These are phyloP conservation scores for Mercenaria mercenaria DNA, from an alignment of 1,140 invertebrate genomes.

Conservation along the genomic window DNA sequence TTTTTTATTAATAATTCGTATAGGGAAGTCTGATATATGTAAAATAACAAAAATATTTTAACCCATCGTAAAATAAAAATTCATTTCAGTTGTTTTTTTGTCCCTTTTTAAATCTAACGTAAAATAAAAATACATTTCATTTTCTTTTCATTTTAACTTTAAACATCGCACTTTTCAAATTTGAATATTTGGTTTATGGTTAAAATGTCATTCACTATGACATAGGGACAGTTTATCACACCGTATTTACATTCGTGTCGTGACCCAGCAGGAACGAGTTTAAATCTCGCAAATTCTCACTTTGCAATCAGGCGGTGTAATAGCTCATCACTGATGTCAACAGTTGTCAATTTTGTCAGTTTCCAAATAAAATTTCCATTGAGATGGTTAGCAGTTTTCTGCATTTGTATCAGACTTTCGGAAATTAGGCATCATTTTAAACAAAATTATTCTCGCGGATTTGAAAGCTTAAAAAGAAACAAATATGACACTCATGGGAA, in stretches of 20 bases:
- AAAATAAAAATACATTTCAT: too few species aligned
- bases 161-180: too few species aligned
- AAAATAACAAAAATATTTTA: too few species aligned
- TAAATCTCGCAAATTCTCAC: slow-evolving; percentile 46
- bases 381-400: slow-evolving; percentile 29
- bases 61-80: too few species aligned
- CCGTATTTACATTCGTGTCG: neutral
- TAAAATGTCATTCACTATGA: too few species aligned
- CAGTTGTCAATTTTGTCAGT: slow-evolving; percentile 9
- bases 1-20: too few species aligned
- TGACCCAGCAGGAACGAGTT: neutral
- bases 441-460: neutral
- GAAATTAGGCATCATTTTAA: slow-evolving; percentile 20
- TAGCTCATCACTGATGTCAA: neutral
- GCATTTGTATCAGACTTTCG: neutral
- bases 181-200: too few species aligned
- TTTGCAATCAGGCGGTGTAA: neutral
- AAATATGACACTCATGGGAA: slow-evolving; percentile 12
- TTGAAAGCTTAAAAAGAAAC: neutral
- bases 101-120: too few species aligned
- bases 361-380: neutral
- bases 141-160: too few species aligned
- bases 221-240: slow-evolving; percentile 3
- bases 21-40: too few species aligned
- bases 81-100: too few species aligned